Base-by-base conservation (phyloP, 2,888 invertebrate genomes). In the Lasioglossum malachurum region DNA sequence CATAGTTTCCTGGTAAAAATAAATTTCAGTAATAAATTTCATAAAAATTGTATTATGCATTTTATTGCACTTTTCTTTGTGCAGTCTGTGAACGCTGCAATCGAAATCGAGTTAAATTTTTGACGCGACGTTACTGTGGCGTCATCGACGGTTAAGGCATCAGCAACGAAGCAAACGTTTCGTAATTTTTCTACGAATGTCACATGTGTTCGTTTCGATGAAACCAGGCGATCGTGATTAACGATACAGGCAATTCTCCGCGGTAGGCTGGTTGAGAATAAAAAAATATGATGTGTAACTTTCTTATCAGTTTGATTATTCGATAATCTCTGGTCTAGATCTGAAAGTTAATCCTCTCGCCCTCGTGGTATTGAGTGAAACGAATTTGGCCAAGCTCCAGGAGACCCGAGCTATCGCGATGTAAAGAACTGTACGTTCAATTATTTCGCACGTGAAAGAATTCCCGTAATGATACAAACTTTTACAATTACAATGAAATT, bases 371-470 rank as follows among this genome's bases (percentile, higher is more conserved):
- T 64, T 19, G 64, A 64, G 31, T 64, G 64, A 64, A 64, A 64
- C 64, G 64, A 64, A 64, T 64, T 64, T 64, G 64, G 64, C 64
- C 64, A 31, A 19, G 64, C 64, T 64, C 64, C 64, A 64, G 64
- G 2, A 64, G 64, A 31, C 31, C 31, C 64, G 31, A 38, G 69
- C 69, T 69, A 38, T 35, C 69, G 38, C 69, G 38, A 69, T 69
- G 49, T 35, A 75, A 75, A 75, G 38, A n/a, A 49, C 49, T 75
- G 49, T 75, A 14, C n/a, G 75, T 38, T 49, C 53, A 75, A 53
- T 49, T 75, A 49, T 38, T 57, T 69, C 38, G 69, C 69, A 23
- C 67, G 35, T 35, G 35, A 67, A 67, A 35, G 35, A 67, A 67
- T 67, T 67, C 35, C 23, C 19, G 35, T 67, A 67, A 67, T 67